A percentile compares a stretch with the other conserved stretches of the same genome.
Conservation (phyloP, 2,888 invertebrate genomes). For the Bhutanitis thaidina region DNA sequence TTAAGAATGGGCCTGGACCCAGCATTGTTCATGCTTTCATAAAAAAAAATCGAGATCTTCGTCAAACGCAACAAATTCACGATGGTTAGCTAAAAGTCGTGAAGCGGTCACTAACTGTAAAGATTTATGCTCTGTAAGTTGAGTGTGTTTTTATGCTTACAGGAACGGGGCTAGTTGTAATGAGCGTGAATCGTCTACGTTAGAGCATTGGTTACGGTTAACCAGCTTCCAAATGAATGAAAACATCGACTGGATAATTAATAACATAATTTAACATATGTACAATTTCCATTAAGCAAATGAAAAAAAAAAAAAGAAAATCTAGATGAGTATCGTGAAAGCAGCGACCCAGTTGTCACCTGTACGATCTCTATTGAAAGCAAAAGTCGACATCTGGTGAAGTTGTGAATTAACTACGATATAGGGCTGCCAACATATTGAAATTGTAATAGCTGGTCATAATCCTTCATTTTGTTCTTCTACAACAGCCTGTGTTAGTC, state of each 20-base stretch:
- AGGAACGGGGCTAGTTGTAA: conserved; percentile 8
- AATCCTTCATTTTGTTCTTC: no score
- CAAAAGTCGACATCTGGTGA: conserved; percentile 37
- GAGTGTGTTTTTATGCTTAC: conserved; percentile 2
- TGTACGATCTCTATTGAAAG: conserved; percentile 45
- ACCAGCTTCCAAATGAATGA: background rate
- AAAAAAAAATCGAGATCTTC: no score
- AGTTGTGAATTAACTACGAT: background rate
- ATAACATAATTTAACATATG: no score
- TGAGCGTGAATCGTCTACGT: conserved; percentile 7
- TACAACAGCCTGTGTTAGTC: no score
- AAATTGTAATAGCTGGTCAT: background rate
- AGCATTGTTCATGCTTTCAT: no score
- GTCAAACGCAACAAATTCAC: no score
- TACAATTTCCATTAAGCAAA: no score
- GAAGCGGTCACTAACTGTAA: conserved; percentile 7
- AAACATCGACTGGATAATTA: background rate
- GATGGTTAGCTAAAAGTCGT: background rate
- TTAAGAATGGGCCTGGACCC: no score
- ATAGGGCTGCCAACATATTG: background rate
- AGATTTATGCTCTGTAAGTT: conserved; percentile 14
- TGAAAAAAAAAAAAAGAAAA: conserved; percentile 13
- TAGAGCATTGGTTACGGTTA: conserved; percentile 1
- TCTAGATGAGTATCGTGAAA: conserved; percentile 37
- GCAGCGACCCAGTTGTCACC: conserved; percentile 43